Evolutionary conservation across 2,797 vertebrate species (phyloP), one percentile per base, ranked within the genome.

Genomic region (Malurus splendens): DNA sequence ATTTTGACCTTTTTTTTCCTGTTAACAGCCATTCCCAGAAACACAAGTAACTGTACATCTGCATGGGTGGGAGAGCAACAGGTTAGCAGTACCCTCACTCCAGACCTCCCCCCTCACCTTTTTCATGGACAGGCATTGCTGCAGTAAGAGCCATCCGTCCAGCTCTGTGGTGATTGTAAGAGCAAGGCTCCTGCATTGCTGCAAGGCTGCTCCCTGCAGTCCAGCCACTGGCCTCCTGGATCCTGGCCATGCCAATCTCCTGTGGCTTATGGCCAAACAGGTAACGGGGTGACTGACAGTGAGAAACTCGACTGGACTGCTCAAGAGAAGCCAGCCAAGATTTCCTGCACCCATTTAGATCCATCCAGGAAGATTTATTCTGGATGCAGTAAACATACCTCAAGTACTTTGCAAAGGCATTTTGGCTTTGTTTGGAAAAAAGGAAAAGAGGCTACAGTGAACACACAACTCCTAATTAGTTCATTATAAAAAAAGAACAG

Each of bases 361-460:
- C 24, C 44, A 81, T 51, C 66, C 28, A 74, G 25, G 23, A 72
- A 22, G 78, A 28, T 77, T 73, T 45, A 22, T 80, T 89, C 28
- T 71, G 32, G 75, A 77, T 60, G 62, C 32, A 76, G 42, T 30
- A 52, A 86, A 76, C n/a, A 41, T 14, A 66, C 19, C 20, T 61
- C 20, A 60, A 54, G 47, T 38, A 86, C 57, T 67, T 55, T 55
- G 39, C 42, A 85, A 84, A 90, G 55, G 67, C 52, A 52, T 79
- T 81, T 84, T 68, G 73, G 48, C 52, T 87, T 89, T 79, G 56
- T 50, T 91, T 79, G 32, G 48, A 84, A 71, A 33, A 77, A 73
- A 36, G 30, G 24, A 45, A 50, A 61, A 78, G 30, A 85, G 50
- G 38, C 52, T 67, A 39, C 0, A 6, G 42, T 50, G 42, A 94